Evolutionary conservation across 2,888 invertebrate species (phyloP).

Genomic region (Drosophila mercatorum): DNA sequence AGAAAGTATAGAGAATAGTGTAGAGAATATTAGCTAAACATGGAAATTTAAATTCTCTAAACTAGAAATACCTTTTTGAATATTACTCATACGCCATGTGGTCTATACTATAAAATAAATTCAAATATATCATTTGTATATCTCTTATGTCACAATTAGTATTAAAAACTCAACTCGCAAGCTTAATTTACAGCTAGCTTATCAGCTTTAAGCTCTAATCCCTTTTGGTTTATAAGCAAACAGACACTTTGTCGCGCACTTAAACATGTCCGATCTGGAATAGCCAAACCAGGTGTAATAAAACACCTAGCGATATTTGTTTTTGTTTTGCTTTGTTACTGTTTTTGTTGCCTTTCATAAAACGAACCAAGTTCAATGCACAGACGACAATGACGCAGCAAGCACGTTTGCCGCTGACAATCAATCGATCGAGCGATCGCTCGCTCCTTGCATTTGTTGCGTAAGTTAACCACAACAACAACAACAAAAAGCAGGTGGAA

Average conservation of each 20-base stretch:
- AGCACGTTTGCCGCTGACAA: constrained; percentile 37
- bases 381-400: constrained; percentile 65
- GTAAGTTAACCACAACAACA: constrained; percentile 39
- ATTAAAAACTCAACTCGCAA: background rate
- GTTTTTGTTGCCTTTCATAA: constrained; percentile 5
- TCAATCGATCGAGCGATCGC: constrained; percentile 34
- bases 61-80: background rate
- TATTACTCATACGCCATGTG: constrained; percentile 6
- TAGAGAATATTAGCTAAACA: background rate
- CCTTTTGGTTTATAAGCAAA: background rate
- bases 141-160: background rate
- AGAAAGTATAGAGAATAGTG: no score
- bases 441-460: constrained; percentile 64
- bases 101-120: background rate
- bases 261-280: constrained; percentile 7
- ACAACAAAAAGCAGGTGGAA: background rate
- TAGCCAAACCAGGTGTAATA: background rate
- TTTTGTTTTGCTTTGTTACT: background rate
- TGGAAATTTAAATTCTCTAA: no score
- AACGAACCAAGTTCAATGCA: constrained; percentile 66
- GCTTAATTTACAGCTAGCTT: background rate
- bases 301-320: constrained; percentile 6
- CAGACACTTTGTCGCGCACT: background rate
- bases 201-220: background rate
- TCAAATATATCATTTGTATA: background rate